These are phyloP conservation scores for Drosophila quasianomalipes DNA, from an alignment of 2,888 invertebrate species.

Conservation along the genomic window DNA sequence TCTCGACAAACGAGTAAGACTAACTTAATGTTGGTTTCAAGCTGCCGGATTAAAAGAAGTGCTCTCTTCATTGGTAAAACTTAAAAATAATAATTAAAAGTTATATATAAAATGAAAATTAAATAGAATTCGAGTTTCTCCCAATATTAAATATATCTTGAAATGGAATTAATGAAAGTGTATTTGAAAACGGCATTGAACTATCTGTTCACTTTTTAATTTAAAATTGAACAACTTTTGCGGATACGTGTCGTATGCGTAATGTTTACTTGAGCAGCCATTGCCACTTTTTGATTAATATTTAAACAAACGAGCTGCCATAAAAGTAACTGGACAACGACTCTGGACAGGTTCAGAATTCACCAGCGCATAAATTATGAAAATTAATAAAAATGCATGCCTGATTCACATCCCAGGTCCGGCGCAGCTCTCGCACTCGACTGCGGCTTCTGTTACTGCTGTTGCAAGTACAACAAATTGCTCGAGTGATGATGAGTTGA, in stretches of 20 bases:
- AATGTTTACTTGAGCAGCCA: slow-evolving; percentile 58
- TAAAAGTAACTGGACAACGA: slow-evolving; percentile 64
- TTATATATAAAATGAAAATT: background rate
- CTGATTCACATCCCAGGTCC: slow-evolving; percentile 16
- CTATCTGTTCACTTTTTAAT: slow-evolving; percentile 18
- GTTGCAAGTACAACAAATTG: slow-evolving; percentile 48
- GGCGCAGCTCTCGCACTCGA: slow-evolving; percentile 1
- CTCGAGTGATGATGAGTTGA: slow-evolving; percentile 70
- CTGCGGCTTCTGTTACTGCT: background rate
- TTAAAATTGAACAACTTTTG: slow-evolving; percentile 63
- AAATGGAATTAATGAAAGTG: background rate
- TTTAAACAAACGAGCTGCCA: slow-evolving; percentile 73
- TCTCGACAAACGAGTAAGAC: background rate
- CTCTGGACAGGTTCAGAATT: slow-evolving; percentile 30
- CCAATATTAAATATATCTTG: background rate
- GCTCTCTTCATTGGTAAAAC: background rate
- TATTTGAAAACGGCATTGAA: background rate
- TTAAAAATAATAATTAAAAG: background rate
- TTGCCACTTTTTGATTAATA: slow-evolving; percentile 76
- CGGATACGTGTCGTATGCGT: slow-evolving; percentile 52
- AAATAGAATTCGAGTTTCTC: background rate
- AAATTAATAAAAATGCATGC: slow-evolving; percentile 78
- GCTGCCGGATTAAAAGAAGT: background rate
- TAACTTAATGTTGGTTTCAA: background rate
- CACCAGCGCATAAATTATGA: slow-evolving; percentile 74